Base-by-base conservation (phyloP, 2,113 vertebrate species). In the Anarrhichthys ocellatus region DNA sequence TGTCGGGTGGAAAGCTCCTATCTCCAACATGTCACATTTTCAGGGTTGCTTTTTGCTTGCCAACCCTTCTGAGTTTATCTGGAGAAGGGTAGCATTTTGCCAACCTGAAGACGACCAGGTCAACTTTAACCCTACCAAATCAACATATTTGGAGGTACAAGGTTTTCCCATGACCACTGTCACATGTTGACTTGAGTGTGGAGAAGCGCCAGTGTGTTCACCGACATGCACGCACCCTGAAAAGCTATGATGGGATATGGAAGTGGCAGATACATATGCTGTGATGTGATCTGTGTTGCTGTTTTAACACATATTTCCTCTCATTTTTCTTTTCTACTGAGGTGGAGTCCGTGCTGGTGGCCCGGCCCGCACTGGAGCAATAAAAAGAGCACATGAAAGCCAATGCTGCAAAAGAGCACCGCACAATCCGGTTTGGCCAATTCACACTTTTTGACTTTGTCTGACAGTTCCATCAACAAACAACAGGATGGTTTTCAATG, bases 391-490 rank as follows among this genome's bases (percentile, higher is more conserved):
- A 75, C 76, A 88, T 88, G 78, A 92, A 88, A 92, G 87, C 70
- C 22, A 61, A 32, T 10, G 79, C 70, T 80, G 71, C 80, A 76
- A 78, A 81, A 40, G 73, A 3, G 10, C 88, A 94, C 70, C 42
- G 20, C 38, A 14, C 86, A 81, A 88, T 92, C 78, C 78, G 86
- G 84, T 93, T 89, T 87, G 81, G 72, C 65, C 82, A 87, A 92
- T 87, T 93, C 88, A 83, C 88, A 82, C 80, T 78, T 88, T 46
- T 73, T 81, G 54, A 66, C 59, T 90, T 93, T 76, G 66, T 83
- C 86, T 91, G 91, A 91, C 85, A 88, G 87, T 62, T 82, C 77
- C 85, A 92, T 88, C 90, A 93, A 87, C 88, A 89, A 71, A 81
- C 83, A 62, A 38, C 77, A 87, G 81, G 82, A 76, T 76, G 84